A percentile compares a stretch with the other conserved stretches of the same genome.
Evolutionary conservation across 1,140 invertebrate genomes (phyloP).

Genomic region (Drosophila parabipectinata): DNA sequence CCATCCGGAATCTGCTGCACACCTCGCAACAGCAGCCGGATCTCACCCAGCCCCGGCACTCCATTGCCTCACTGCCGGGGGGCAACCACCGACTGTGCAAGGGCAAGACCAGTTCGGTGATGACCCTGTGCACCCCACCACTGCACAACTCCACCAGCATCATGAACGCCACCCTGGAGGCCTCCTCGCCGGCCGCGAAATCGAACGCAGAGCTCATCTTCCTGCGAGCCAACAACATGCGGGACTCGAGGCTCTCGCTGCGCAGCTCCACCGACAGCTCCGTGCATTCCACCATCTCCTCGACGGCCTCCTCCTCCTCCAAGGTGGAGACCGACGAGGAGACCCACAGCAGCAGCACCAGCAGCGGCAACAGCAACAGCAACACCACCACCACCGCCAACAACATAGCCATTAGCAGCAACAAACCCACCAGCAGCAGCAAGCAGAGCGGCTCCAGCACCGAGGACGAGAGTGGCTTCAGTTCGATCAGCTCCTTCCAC

Average conservation of each 20-base stretch:
- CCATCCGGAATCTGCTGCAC: conserved; percentile 87
- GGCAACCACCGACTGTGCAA: conserved; percentile 58
- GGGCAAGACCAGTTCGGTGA: conserved; percentile 47
- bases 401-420: conserved; percentile 39
- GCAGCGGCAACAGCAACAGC: conserved; percentile 14
- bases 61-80: conserved; percentile 19
- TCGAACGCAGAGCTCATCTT: conserved; percentile 72
- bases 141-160: conserved; percentile 63
- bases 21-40: conserved; percentile 87
- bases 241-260: conserved; percentile 77
- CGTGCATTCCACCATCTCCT: conserved; percentile 83
- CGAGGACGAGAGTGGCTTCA: conserved; percentile 93
- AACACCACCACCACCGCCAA: conserved; percentile 39
- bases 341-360: conserved; percentile 19
- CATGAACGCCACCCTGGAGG: conserved; percentile 43
- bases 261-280: conserved; percentile 83
- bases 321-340: conserved; percentile 83
- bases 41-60: conserved; percentile 84
- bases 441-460: conserved; percentile 68
- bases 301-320: conserved; percentile 73
- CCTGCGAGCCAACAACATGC: conserved; percentile 72
- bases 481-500: conserved; percentile 92
- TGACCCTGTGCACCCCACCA: conserved; percentile 49
- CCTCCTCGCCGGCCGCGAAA: conserved; percentile 26
- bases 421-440: conserved; percentile 42